phyloP scores from a whole-genome alignment of 2,113 vertebrate species.

The Machaerirhynchus nigripectus region DNA sequence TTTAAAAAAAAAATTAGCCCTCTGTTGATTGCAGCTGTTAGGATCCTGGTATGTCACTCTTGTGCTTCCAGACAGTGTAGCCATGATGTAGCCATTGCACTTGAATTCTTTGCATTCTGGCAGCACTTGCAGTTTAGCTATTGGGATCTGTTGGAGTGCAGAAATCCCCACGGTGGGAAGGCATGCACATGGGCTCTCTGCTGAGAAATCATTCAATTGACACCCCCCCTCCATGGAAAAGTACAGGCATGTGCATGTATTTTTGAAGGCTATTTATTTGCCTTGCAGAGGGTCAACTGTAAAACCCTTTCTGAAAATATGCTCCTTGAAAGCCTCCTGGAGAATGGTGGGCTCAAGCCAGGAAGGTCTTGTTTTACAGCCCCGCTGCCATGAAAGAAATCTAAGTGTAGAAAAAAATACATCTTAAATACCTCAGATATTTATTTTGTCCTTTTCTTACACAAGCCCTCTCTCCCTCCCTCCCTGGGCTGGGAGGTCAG shows the following conservation, averaged over 20 bases:
- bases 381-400: not conserved
- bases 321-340: not conserved
- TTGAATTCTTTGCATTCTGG: not conserved
- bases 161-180: not conserved
- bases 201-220: not conserved
- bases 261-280: not conserved
- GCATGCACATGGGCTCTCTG: not conserved
- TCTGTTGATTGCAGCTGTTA: not conserved
- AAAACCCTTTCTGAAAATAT: not conserved
- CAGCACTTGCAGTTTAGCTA: not conserved
- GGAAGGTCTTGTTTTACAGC: conserved; percentile 13
- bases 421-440: conserved; percentile 14
- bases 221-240: not conserved
- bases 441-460: conserved; percentile 17
- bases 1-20: not conserved
- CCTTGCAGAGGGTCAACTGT: not conserved
- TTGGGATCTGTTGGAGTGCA: not conserved
- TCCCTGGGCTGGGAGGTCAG: not conserved
- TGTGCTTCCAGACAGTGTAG: not conserved
- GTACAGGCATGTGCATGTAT: not conserved
- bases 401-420: not conserved
- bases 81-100: not conserved
- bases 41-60: not conserved
- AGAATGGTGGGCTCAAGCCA: not conserved
- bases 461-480: not conserved